These are phyloP conservation scores for Dreissena rostriformis DNA, from an alignment of 1,140 invertebrate species.

Conservation along the genomic window DNA sequence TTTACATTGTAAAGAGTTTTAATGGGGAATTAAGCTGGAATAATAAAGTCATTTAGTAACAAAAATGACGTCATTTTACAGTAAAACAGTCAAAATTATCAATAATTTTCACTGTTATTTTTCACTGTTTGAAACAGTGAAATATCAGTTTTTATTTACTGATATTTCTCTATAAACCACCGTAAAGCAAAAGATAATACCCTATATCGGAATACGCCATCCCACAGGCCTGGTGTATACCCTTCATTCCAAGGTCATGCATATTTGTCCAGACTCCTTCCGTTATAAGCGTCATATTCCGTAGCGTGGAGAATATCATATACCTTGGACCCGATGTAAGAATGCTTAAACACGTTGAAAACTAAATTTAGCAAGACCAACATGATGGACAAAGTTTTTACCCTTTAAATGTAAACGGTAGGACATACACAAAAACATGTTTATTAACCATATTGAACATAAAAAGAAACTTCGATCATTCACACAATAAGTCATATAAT, in stretches of 20 bases:
- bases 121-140: neutral
- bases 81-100: too few relatives aligned
- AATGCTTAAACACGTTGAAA: conserved; percentile 14
- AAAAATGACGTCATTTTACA: too few relatives aligned
- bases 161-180: neutral
- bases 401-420: neutral
- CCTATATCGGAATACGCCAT: conserved; percentile 12
- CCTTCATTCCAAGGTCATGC: conserved; percentile 31
- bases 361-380: neutral
- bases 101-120: too few relatives aligned
- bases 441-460: too few relatives aligned
- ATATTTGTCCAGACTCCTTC: conserved; percentile 33
- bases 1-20: too few relatives aligned
- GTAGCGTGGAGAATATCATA: conserved; percentile 18
- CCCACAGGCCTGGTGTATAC: conserved; percentile 42
- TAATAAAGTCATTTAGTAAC: too few relatives aligned
- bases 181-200: neutral
- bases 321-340: conserved; percentile 19
- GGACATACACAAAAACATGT: too few relatives aligned
- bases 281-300: neutral
- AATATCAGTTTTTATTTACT: neutral
- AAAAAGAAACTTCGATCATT: too few relatives aligned
- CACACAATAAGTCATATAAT: too few relatives aligned
- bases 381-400: neutral
- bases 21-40: too few relatives aligned